Base-by-base conservation (phyloP, 2,797 vertebrate genomes). In the Peromyscus nudipes region DNA sequence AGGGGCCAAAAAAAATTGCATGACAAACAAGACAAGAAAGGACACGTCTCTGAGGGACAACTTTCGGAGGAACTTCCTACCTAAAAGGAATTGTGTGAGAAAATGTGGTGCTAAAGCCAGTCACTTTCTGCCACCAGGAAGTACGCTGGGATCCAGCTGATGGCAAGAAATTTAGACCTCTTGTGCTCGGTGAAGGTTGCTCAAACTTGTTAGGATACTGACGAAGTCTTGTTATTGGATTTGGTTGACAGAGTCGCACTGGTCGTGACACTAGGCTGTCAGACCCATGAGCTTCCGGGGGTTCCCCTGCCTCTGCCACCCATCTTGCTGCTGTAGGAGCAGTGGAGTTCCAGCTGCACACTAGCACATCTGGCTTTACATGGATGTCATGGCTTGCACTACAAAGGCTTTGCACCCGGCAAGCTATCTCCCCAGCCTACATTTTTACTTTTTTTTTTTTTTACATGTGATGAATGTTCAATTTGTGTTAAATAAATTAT, bases 401-500 rank as follows among this genome's bases (percentile, higher is more conserved):
- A 57, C 34, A 62, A 62, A 85, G 62, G 19, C 64, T 65, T 67
- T 34, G 34, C 3, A n/a, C 29, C 34, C 12, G 2, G 1, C 21
- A 69, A 52, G 31, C 1, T 19, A n/a, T 52, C 19, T 86, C 46
- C 13, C 7, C 43, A 71, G 34, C 23, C n/a, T 87, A 27, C 17
- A 71, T 29, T 55, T 81, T 85, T 85, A 31, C 37, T n/a, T n/a
- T n/a, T 34, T 0, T 0, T 0, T 11, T 37, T 52, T 94, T 83
- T 34, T 55, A 3, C 86, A 27, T 73, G 84, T 90, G 40, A 65
- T 94, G 57, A 94, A 83, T 88, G 13, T 84, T 90, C n/a, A 95
- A 89, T 37, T 94, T 73, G 62, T 87, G 17, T 94, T 82, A 52
- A 80, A 37, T 64, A 96, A 95, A 89, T 93, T 90, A 84, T 40